Evolutionary conservation across 2,113 vertebrate genomes (phyloP), one percentile per base, ranked within the genome.

Genomic region (Ceyx cyanopectus): DNA sequence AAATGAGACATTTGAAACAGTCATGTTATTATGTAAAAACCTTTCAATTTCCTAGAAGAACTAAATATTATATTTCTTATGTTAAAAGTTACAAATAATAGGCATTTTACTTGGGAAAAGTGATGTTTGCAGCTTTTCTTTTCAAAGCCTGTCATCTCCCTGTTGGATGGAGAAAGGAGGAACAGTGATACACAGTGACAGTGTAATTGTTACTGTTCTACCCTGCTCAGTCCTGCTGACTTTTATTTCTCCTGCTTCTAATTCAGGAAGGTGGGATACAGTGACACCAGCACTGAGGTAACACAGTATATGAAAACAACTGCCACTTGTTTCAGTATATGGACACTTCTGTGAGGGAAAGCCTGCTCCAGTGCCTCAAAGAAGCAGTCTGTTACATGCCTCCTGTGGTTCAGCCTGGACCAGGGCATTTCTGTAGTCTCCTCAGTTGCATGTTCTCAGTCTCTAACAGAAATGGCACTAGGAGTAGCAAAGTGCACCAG

Each of bases 1-100:
- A 89, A 93, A 83, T 63, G 48, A 66, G 94, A 94, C 85, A 87
- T 87, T 69, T 83, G 95, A 94, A 95, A 93, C 78, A 51, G 29
- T 62, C 18, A 29, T 87, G 32, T 48, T 87, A 21, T 73, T 95
- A 58, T 73, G 69, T 62, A 66, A 85, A 89, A 76, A 6, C 5
- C 5, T 58, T 89, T 79, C 54, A 27, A 5, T 85, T 85, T 95
- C 56, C 67, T 95, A n/a, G 32, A 89, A 91, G 48, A 32, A 34
- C 46, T 89, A 70, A 91, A 43, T 89, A 91, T 40, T 70, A 2
- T 51, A 82, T 91, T 95, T 92, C 92, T n/a, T n/a, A n/a, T n/a
- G 23, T 62, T 80, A 77, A 65, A 87, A 82, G 62, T 87, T 87
- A 87, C 17, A 73, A 82, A 79, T 80, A 94, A 77, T 80, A 41